Conservation (phyloP, 2,113 vertebrate species). For the Phylloscopus trochiloides region DNA sequence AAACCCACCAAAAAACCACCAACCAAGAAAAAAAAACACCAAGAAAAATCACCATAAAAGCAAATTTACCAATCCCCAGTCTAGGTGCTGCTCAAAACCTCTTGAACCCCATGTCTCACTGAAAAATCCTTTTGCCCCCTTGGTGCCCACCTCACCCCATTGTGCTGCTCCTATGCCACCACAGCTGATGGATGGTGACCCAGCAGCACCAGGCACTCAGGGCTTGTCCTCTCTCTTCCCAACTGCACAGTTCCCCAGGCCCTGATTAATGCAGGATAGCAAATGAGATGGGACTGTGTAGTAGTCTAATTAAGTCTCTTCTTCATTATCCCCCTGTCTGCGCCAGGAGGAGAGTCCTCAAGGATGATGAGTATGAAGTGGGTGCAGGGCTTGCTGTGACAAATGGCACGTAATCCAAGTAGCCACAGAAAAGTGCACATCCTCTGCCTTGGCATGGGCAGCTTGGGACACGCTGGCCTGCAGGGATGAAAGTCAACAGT, state of each 20-base stretch:
- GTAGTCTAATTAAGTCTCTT: background rate
- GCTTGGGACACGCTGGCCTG: background rate
- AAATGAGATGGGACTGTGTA: background rate
- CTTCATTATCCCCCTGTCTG: background rate
- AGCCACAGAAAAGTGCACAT: accelerated
- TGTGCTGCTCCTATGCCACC: background rate
- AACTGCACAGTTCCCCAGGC: background rate
- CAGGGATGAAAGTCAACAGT: background rate
- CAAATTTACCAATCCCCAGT: background rate
- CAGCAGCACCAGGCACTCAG: background rate
- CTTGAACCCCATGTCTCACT: background rate
- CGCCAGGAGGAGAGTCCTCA: background rate
- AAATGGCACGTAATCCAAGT: background rate
- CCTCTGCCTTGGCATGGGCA: background rate
- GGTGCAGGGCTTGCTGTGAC: background rate
- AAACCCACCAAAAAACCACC: too few species aligned
- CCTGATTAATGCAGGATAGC: background rate
- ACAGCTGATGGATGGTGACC: background rate
- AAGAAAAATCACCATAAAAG: background rate
- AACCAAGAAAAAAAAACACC: background rate
- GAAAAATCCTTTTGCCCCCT: background rate
- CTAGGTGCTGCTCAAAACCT: background rate
- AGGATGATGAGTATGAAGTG: background rate
- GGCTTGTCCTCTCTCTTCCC: background rate
- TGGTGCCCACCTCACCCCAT: background rate